A percentile compares a stretch with the other conserved stretches of the same genome.
These are phyloP conservation scores for Schizaphis graminum DNA, from an alignment of 2,888 invertebrate species.

Conservation along the genomic window DNA sequence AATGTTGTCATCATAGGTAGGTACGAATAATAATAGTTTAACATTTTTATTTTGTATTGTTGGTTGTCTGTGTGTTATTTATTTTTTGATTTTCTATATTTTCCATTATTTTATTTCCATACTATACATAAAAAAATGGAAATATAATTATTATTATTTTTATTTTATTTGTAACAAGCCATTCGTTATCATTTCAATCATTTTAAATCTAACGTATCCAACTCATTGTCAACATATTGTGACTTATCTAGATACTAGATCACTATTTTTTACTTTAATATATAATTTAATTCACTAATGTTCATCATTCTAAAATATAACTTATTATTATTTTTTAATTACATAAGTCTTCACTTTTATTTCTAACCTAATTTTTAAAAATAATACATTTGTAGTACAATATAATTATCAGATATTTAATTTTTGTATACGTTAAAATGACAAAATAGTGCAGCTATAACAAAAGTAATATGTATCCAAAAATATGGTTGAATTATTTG, in stretches of 20 bases:
- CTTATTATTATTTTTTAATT: neutral
- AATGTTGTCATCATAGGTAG: neutral
- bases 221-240: neutral
- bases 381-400: neutral
- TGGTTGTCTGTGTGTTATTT: neutral
- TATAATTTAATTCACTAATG: slow-evolving; percentile 14
- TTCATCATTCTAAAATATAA: neutral
- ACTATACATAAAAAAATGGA: neutral
- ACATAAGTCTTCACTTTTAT: neutral
- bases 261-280: neutral
- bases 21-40: no score
- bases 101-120: neutral
- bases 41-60: neutral
- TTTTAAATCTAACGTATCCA: neutral
- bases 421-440: neutral
- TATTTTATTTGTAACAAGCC: neutral
- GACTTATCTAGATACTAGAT: slow-evolving; percentile 1
- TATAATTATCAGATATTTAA: neutral
- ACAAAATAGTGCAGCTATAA: neutral
- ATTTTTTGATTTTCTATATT: neutral
- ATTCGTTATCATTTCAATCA: neutral
- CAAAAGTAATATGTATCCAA: neutral
- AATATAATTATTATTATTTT: no score
- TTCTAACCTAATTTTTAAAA: neutral
- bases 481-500: neutral